Evolutionary conservation across 2,888 invertebrate genomes (phyloP).

Genomic region (Rhopalosiphum nymphaeae): DNA sequence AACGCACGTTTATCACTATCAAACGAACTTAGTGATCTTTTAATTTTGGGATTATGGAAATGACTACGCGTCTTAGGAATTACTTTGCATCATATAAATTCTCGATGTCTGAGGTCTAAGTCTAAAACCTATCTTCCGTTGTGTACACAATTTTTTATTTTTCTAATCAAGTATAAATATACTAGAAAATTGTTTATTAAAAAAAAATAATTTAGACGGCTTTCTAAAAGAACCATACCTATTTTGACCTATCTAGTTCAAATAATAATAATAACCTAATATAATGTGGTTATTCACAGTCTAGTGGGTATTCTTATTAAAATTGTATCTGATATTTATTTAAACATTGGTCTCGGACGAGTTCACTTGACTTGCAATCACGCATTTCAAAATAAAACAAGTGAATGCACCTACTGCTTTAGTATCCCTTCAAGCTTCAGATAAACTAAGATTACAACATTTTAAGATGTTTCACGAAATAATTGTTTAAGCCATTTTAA

Average conservation of each 20-base stretch:
- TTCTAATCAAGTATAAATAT: too few relatives aligned
- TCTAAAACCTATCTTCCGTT: neutral
- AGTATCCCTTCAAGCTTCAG: neutral
- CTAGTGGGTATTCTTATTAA: neutral
- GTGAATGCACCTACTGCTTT: neutral
- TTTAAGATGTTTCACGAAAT: neutral
- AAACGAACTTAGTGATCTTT: neutral
- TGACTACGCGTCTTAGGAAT: neutral
- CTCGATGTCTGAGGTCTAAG: neutral
- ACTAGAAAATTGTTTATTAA: neutral
- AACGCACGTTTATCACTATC: neutral
- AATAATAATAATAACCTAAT: neutral
- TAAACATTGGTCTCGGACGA: neutral
- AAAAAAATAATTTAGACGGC: neutral
- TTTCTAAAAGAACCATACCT: neutral
- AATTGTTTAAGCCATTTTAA: neutral
- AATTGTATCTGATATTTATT: slow-evolving; percentile 1
- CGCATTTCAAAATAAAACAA: neutral
- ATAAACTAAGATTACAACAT: neutral
- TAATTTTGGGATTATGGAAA: neutral
- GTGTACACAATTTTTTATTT: neutral
- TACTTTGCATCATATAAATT: neutral
- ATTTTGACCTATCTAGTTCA: neutral
- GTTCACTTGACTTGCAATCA: neutral
- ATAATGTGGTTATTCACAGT: neutral